phyloP scores from a whole-genome alignment of 2,888 invertebrate species.

The Lasioglossum oenotherae region DNA sequence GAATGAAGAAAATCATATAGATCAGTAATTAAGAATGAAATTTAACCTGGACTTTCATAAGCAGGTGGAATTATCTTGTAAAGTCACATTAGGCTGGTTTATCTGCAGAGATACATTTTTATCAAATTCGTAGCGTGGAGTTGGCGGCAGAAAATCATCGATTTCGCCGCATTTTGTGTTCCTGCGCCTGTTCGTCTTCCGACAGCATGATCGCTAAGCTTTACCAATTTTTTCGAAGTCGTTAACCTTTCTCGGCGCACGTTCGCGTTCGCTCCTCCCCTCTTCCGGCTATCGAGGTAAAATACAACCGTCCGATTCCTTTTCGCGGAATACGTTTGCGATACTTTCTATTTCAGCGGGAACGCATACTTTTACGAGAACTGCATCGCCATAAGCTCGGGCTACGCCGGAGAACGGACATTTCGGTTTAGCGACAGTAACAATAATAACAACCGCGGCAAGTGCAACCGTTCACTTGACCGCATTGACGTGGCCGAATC shows the following conservation, averaged over 20 bases:
- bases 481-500: background rate
- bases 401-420: background rate
- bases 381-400: background rate
- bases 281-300: background rate
- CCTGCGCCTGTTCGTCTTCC: slow-evolving; percentile 3
- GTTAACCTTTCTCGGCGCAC: slow-evolving; percentile 20
- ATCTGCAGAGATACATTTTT: background rate
- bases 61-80: background rate
- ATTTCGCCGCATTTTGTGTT: background rate
- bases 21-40: too few species aligned
- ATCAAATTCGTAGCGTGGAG: background rate
- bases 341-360: slow-evolving; percentile 36
- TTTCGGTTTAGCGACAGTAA: slow-evolving; percentile 16
- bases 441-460: slow-evolving; percentile 28
- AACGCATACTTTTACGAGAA: slow-evolving; percentile 33
- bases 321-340: slow-evolving; percentile 24
- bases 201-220: background rate
- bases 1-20: too few species aligned
- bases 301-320: background rate
- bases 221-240: slow-evolving; percentile 36
- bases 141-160: background rate
- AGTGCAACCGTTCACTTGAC: slow-evolving; percentile 13
- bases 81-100: background rate
- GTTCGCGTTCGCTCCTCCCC: background rate
- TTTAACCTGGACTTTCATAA: background rate